Base-by-base conservation (phyloP, 2,888 invertebrate genomes). In the Pollenia griseotomentosa region DNA sequence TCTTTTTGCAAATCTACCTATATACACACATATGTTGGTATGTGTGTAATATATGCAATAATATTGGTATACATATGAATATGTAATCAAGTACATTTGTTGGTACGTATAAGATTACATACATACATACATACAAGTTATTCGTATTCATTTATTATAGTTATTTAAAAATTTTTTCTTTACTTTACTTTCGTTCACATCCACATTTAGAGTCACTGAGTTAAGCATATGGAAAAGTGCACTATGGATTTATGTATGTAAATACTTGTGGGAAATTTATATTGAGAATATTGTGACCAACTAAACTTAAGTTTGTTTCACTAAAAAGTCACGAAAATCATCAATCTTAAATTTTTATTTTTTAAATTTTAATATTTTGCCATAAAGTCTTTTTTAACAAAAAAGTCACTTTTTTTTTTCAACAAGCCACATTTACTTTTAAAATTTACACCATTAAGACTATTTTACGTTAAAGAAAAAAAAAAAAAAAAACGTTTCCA, bases 121-220 rank as follows among this genome's bases (percentile, higher is more conserved):
- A 53, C 19, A 40, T 80, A 42, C 19, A n/a, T 16, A 59, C 6
- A 33, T 68, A 4, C 3, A 40, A 59, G 19, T 14, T 33, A 59
- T 68, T 68, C 42, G 57, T 68, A 40, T 48, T 42, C 14, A 63
- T 63, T 75, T 51, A 63, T 75, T 63, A 42, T 65, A 19, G 10
- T 33, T 48, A 48, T 7, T 61, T 61, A 33, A 74, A 48, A 9
- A 23, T 44, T 57, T 19, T 68, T 68, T 40, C 23, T 59, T 23
- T 59, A 33, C 42, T 51, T 48, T 59, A 48, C 44, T 75, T 78
- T 78, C 68, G 51, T 48, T 48, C 40, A 68, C 48, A 46, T 40
- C 16, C 42, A 70, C 48, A 79, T 68, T 53, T 70, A 57, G 66
- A 68, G 78, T 61, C 79, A 61, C 16, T 70, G 48, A 55, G 48